These are phyloP conservation scores for Sphaerophoria taeniata DNA, from an alignment of 2,888 invertebrate genomes.

Conservation along the genomic window DNA sequence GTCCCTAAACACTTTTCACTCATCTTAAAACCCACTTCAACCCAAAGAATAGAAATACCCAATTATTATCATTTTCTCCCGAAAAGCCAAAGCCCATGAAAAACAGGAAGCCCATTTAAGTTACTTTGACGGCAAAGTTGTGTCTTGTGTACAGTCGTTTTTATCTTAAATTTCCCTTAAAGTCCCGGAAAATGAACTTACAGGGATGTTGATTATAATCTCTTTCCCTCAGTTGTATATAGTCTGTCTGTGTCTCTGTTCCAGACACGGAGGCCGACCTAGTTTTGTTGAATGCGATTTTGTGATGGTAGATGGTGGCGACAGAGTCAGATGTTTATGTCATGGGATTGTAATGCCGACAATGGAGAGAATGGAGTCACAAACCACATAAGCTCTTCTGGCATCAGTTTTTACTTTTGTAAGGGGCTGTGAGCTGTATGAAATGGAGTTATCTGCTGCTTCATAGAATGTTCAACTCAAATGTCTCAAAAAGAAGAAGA, in stretches of 20 bases:
- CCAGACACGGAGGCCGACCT: neutral
- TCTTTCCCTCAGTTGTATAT: neutral
- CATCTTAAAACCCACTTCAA: neutral
- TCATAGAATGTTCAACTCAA: too few species aligned
- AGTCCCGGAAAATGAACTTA: slow-evolving; percentile 10
- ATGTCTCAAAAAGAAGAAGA: too few species aligned
- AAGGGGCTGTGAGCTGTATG: neutral
- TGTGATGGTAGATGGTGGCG: neutral
- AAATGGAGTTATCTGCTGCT: too few species aligned
- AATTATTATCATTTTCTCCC: neutral
- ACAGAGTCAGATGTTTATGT: slow-evolving; percentile 2
- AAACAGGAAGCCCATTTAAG: slow-evolving; percentile 4
- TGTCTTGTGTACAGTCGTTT: neutral
- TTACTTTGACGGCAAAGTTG: slow-evolving; percentile 5
- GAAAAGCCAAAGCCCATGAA: neutral
- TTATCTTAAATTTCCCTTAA: slow-evolving; percentile 6
- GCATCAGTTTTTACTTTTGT: neutral
- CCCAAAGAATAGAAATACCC: neutral
- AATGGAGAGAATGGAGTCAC: slow-evolving; percentile 9
- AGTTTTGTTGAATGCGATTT: neutral
- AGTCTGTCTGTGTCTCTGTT: too few species aligned
- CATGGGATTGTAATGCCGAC: neutral
- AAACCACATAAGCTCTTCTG: slow-evolving; percentile 4
- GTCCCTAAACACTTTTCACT: neutral
- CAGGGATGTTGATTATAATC: slow-evolving; percentile 7